A percentile compares a stretch with the other conserved stretches of the same genome.
Evolutionary conservation across 1,140 invertebrate genomes (phyloP).

Genomic region (Megathymus violae): DNA sequence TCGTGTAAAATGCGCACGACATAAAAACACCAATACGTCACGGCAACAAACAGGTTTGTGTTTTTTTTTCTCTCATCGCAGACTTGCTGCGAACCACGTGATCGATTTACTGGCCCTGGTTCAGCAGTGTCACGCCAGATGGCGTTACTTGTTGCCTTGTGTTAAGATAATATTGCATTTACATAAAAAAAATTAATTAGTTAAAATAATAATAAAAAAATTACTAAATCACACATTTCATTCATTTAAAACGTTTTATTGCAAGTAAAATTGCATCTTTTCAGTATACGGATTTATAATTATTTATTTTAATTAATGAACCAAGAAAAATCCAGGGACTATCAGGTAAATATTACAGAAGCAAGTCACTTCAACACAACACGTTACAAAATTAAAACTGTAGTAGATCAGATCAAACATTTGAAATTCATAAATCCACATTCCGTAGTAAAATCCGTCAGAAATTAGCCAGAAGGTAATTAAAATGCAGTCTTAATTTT

Average conservation of each 20-base stretch:
- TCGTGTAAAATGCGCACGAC: conserved; percentile 53
- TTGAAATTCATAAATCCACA: not conserved
- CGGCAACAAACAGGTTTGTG: conserved; percentile 70
- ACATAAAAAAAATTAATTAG: too few species aligned
- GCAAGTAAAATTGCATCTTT: too few species aligned
- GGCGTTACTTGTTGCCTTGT: conserved; percentile 38
- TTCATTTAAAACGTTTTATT: too few species aligned
- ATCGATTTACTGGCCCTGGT: conserved; percentile 52
- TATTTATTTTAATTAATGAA: too few species aligned
- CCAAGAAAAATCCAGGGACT: too few species aligned
- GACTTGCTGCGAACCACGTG: conserved; percentile 55
- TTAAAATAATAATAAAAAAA: too few species aligned
- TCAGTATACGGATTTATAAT: too few species aligned
- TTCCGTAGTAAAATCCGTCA: not conserved
- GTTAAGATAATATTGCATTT: too few species aligned
- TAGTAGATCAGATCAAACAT: not conserved
- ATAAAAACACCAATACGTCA: conserved; percentile 77
- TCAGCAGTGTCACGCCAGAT: conserved; percentile 49
- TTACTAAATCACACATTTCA: too few species aligned
- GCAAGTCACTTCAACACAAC: too few species aligned
- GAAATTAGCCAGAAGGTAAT: conserved; percentile 1
- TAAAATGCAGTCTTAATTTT: conserved; percentile 6
- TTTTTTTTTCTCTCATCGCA: conserved; percentile 58
- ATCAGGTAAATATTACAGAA: too few species aligned
- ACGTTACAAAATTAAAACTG: too few species aligned